Evolutionary conservation across 1,140 invertebrate genomes (phyloP), one percentile per base, ranked within the genome.

Genomic region (Brachionus asplanchnoidis): DNA sequence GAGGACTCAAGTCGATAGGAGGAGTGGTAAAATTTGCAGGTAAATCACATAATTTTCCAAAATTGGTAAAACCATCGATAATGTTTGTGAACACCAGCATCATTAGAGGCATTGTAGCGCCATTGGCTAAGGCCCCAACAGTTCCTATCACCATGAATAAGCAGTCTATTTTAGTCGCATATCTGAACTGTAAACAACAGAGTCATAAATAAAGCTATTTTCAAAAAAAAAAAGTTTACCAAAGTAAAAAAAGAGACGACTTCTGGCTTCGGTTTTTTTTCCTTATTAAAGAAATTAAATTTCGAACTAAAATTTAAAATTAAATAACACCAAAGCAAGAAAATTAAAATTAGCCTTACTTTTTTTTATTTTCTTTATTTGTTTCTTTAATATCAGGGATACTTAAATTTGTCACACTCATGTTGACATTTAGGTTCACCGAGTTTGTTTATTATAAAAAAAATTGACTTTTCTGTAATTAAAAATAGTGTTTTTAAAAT

Each of bases 81-180:
- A 82, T 88, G 26, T 88, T 87, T 6, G 89, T 89, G 85, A 89
- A 90, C 20, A 90, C 87, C 14, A 90, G 87, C 46, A 90, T 89
- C 87, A 89, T 88, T 7, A 85, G 23, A 17, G 89, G 89, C 23
- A 89, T 83, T 14, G 87, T 87, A 8, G 86, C 85, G 9, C 89
- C 89, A 56, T 89, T 87, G 12, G 73, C 84, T 6, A 85, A 50
- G 2, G 88, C 88, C 84, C 85, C 85, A 6, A 89, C 1, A 9
- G 86, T 85, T 0, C 88, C 89, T 11, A 89, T 46, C 3, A 88
- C 53, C 87, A 90, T 90, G 23, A 88, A 73, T 3, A 89, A 42
- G 7, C 77, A 79, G 83, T 90, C 89, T 46, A 86, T 20, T 50
- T 85, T 85, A 46, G 86, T 86, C 3, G 89, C 86, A 85, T 87